phyloP scores from a whole-genome alignment of 2,113 vertebrate genomes.

The Myocastor coypus region DNA sequence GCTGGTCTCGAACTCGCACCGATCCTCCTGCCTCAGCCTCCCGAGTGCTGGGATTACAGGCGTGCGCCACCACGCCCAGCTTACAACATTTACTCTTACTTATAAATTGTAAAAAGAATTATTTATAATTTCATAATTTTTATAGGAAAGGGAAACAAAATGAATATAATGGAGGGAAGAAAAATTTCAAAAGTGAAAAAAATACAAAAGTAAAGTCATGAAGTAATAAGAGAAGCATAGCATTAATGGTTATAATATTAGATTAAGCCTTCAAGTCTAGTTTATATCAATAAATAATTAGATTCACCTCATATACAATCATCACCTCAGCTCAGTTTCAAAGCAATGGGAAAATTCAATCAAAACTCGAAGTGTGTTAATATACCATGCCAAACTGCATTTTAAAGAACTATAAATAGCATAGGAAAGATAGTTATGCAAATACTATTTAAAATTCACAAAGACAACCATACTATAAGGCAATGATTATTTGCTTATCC shows the following conservation, averaged over 20 bases:
- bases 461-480: neutral
- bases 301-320: neutral
- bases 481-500: neutral
- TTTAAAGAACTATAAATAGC: neutral
- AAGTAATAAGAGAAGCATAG: neutral
- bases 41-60: too few species aligned
- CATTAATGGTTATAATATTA: neutral
- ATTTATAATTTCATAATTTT: constrained; percentile 13
- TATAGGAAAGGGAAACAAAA: neutral
- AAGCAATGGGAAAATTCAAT: constrained; percentile 26
- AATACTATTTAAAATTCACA: neutral
- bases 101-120: neutral
- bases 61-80: too few species aligned
- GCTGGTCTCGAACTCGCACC: too few species aligned
- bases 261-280: neutral
- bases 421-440: neutral
- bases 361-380: constrained; percentile 23
- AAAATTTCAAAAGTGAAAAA: neutral
- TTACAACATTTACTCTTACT: too few species aligned
- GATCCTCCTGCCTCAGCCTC: too few species aligned
- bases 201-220: neutral
- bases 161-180: neutral
- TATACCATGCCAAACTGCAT: neutral
- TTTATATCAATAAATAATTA: constrained; percentile 11
- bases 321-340: neutral